Base-by-base conservation (phyloP, 1,140 invertebrate genomes). In the Chymomyza costata region DNA sequence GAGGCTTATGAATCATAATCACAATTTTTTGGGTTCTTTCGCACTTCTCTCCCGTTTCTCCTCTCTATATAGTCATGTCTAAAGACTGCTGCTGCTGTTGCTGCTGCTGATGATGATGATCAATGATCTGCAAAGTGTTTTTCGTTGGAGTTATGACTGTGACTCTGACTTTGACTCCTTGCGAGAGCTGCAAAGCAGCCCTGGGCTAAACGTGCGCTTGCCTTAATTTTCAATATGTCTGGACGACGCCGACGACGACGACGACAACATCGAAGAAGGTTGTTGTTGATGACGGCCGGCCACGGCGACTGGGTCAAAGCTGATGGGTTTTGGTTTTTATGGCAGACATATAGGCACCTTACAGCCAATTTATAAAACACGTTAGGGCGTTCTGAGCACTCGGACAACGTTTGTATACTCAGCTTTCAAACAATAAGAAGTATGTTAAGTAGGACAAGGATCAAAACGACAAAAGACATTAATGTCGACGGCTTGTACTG, bases 161-260 rank as follows among this genome's bases (percentile, higher is more conserved):
- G 41, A 37, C 53, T 73, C 43, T 31, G 17, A 16, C n/a, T 48
- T 34, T 8, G 10, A 7, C 15, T 46, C 17, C 50, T 14, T 28
- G 25, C 21, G 18, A n/a, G 17, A 10, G 51, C 25, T 28, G 25
- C 25, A 37, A n/a, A 17, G 11, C 25, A 30, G 65, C 70, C 66
- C 30, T 18, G 31, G 73, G 73, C 63, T 56, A 80, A 78, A 78
- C 73, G 73, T 78, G 73, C 71, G 71, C 67, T 78, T 55, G 67
- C 73, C 60, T 78, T 78, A 78, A 78, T 78, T 80, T 80, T 78
- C 73, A 78, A 78, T 78, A 80, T 73, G 73, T 78, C 73, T 78
- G 73, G 49, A 56, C 71, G 44, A 50, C 41, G 49, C 55, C 34
- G 61, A 62, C 62, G 60, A 53, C 60, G 41, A 17, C n/a, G 19